These are phyloP conservation scores for Cheirogaleus major DNA, from an alignment of 2,797 vertebrate species.

Conservation along the genomic window DNA sequence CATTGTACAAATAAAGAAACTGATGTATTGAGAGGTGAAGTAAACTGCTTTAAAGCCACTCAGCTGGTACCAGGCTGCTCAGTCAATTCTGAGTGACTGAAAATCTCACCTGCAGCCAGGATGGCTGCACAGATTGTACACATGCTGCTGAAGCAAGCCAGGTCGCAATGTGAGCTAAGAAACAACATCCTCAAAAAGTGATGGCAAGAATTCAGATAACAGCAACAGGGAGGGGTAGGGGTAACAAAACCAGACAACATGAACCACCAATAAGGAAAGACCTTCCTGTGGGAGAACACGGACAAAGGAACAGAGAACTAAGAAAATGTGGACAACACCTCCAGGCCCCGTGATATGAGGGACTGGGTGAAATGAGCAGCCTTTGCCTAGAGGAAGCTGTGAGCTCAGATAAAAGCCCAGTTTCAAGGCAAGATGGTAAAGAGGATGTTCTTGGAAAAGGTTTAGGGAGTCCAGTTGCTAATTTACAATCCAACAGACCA, in stretches of 20 bases:
- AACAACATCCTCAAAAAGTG: background rate
- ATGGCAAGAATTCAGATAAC: background rate
- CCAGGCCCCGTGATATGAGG: background rate
- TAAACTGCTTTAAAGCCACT: background rate
- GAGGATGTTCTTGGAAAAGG: background rate
- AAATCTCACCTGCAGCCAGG: background rate
- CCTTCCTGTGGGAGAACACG: background rate
- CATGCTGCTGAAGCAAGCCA: background rate
- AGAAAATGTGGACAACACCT: background rate
- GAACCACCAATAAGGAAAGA: background rate
- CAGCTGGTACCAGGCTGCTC: background rate
- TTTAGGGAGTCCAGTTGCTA: background rate
- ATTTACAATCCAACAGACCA: background rate
- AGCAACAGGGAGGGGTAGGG: background rate
- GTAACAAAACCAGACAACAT: background rate
- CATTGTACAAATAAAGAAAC: background rate
- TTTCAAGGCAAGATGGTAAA: background rate
- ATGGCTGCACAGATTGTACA: background rate
- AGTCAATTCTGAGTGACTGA: background rate
- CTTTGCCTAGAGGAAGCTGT: background rate
- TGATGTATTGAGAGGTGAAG: background rate
- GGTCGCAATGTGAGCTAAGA: background rate
- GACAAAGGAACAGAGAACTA: background rate
- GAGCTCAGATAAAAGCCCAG: background rate
- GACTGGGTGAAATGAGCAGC: background rate